phyloP scores from a whole-genome alignment of 2,888 invertebrate species.

The Theodoxus fluviatilis region DNA sequence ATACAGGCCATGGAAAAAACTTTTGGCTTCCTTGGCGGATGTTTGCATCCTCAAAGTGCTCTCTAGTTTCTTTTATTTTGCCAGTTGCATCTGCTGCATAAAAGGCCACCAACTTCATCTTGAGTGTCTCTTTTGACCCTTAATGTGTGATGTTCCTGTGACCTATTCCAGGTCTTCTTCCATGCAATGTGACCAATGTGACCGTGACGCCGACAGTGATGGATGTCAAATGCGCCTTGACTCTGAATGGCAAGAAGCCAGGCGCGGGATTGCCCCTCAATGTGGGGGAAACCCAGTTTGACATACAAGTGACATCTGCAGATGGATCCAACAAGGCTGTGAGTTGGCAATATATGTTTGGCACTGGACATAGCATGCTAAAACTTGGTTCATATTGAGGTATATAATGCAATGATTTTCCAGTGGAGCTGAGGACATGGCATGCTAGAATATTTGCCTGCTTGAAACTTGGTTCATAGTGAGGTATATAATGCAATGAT shows the following conservation, averaged over 20 bases:
- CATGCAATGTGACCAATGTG: slow-evolving; percentile 48
- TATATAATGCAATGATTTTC: not conserved
- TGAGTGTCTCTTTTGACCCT: not conserved
- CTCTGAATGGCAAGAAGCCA: slow-evolving; percentile 49
- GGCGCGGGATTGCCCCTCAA: slow-evolving; percentile 48
- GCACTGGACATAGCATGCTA: too few species aligned
- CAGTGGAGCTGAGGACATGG: too few species aligned
- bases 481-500: not conserved
- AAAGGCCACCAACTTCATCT: too few species aligned
- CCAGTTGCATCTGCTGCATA: too few species aligned
- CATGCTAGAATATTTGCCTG: slow-evolving; percentile 42
- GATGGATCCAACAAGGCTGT: slow-evolving; percentile 61
- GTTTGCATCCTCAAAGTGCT: too few species aligned
- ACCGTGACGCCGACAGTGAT: slow-evolving; percentile 53
- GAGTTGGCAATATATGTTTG: too few species aligned
- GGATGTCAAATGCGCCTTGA: slow-evolving; percentile 53
- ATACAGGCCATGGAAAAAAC: too few species aligned
- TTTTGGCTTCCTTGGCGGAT: too few species aligned
- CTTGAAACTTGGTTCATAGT: not conserved
- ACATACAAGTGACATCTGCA: slow-evolving; percentile 58
- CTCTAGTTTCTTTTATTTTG: too few species aligned
- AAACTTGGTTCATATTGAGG: not conserved
- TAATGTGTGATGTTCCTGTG: not conserved
- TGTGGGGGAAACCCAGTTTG: slow-evolving; percentile 53
- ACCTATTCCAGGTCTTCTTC: slow-evolving; percentile 47